Evolutionary conservation across 2,888 invertebrate species (phyloP).

Genomic region (Caenorhabditis angaria): DNA sequence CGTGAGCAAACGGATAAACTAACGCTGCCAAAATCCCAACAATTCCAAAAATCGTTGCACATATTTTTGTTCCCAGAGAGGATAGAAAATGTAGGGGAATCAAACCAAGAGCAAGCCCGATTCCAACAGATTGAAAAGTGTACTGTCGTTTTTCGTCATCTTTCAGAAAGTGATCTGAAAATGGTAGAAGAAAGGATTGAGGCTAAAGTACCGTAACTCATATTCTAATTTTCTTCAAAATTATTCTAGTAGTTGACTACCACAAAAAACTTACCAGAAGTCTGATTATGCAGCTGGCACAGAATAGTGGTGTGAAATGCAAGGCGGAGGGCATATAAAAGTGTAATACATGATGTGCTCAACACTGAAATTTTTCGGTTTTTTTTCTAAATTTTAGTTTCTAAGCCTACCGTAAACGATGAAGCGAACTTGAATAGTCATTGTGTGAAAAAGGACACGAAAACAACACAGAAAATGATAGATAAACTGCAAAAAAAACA

Average conservation of each 20-base stretch:
- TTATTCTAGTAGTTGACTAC: background rate
- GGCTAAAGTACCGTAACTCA: background rate
- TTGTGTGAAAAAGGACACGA: no score
- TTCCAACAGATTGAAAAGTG: slow-evolving; percentile 43
- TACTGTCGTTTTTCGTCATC: slow-evolving; percentile 37
- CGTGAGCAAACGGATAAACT: slow-evolving; percentile 38
- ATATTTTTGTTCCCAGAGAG: slow-evolving; percentile 42
- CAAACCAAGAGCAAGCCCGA: slow-evolving; percentile 44
- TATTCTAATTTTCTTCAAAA: background rate
- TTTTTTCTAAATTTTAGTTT: no score
- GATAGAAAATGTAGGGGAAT: slow-evolving; percentile 40
- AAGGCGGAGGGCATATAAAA: slow-evolving; percentile 48
- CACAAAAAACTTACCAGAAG: slow-evolving; percentile 20
- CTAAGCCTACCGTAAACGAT: no score
- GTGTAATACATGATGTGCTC: slow-evolving; percentile 41
- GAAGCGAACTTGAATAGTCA: no score
- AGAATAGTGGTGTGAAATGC: slow-evolving; percentile 51
- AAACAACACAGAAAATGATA: no score
- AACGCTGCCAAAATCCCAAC: slow-evolving; percentile 36
- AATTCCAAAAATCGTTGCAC: slow-evolving; percentile 30
- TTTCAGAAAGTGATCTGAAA: slow-evolving; percentile 38
- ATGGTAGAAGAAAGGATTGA: background rate
- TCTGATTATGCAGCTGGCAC: slow-evolving; percentile 43
- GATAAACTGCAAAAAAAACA: no score
- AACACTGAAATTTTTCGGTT: slow-evolving; percentile 41